Evolutionary conservation across 2,888 invertebrate genomes (phyloP).

Genomic region (Podotricha telesiphe): DNA sequence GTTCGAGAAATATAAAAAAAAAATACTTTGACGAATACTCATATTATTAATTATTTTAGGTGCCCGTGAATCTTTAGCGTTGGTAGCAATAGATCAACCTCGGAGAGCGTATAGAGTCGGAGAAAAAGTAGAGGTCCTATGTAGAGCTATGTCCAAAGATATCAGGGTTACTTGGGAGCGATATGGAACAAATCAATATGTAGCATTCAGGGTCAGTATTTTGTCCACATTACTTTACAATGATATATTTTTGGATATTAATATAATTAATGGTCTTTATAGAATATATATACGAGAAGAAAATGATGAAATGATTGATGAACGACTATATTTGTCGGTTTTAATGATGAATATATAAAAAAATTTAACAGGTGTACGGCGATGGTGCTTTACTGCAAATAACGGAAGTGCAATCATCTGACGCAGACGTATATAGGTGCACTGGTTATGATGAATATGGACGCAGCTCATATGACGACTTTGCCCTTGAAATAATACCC

Average conservation of each 20-base stretch:
- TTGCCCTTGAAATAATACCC: slow-evolving; percentile 66
- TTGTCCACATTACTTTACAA: not conserved
- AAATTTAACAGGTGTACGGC: slow-evolving; percentile 64
- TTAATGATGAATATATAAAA: not conserved
- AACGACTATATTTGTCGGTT: not conserved
- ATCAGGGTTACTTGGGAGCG: slow-evolving; percentile 60
- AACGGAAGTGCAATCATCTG: slow-evolving; percentile 86
- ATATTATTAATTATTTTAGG: slow-evolving; percentile 57
- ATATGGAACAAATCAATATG: slow-evolving; percentile 65
- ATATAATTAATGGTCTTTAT: too few species aligned
- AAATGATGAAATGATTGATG: not conserved
- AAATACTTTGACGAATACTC: not conserved
- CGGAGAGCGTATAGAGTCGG: slow-evolving; percentile 61
- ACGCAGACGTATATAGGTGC: slow-evolving; percentile 89
- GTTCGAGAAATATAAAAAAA: not conserved
- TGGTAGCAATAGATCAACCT: slow-evolving; percentile 72
- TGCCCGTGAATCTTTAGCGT: slow-evolving; percentile 48
- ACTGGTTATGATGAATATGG: slow-evolving; percentile 79
- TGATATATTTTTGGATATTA: too few species aligned
- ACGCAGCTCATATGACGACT: slow-evolving; percentile 77
- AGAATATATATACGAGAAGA: too few species aligned
- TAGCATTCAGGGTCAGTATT: slow-evolving; percentile 60
- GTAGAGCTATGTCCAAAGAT: slow-evolving; percentile 54
- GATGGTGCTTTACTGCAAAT: slow-evolving; percentile 86
- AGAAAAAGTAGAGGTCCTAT: slow-evolving; percentile 67